Conservation (phyloP, 2,113 vertebrate genomes). For the Azemiops feae region DNA sequence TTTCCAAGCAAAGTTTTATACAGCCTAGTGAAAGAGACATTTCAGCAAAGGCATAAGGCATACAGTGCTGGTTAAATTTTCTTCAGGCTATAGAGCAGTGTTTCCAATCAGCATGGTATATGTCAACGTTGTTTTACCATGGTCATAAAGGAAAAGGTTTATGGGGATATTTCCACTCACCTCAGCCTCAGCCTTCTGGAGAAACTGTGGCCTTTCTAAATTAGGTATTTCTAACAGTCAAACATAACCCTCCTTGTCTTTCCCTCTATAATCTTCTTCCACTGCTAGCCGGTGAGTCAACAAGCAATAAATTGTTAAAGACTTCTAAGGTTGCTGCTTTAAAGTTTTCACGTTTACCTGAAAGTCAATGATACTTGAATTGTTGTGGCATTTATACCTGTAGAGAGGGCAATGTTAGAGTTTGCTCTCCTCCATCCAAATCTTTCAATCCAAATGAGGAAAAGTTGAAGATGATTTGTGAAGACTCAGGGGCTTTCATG, state of each 20-base stretch:
- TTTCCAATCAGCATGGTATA: neutral
- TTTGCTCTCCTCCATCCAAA: slow-evolving; percentile 56
- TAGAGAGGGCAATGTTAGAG: slow-evolving; percentile 53
- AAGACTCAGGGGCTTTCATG: slow-evolving; percentile 61
- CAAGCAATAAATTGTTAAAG: slow-evolving; percentile 45
- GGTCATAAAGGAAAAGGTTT: slow-evolving; percentile 29
- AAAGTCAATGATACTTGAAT: slow-evolving; percentile 53
- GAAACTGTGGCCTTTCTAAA: slow-evolving; percentile 15
- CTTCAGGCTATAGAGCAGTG: neutral
- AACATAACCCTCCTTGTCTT: slow-evolving; percentile 13
- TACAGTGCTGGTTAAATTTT: neutral
- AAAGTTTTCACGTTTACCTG: slow-evolving; percentile 50
- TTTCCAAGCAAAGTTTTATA: slow-evolving; percentile 34
- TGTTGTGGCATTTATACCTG: slow-evolving; percentile 39
- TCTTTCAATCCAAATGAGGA: slow-evolving; percentile 38
- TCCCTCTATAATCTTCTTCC: slow-evolving; percentile 34
- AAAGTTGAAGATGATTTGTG: slow-evolving; percentile 60
- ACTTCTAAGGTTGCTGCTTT: slow-evolving; percentile 41
- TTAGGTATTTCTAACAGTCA: neutral
- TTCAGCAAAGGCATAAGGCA: neutral
- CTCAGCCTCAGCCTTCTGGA: neutral
- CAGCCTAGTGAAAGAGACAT: neutral
- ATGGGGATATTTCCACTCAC: neutral
- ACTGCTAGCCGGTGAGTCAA: slow-evolving; percentile 24
- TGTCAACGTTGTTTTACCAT: neutral